phyloP scores from a whole-genome alignment of 1,140 invertebrate genomes.

The Leptinotarsa texana region DNA sequence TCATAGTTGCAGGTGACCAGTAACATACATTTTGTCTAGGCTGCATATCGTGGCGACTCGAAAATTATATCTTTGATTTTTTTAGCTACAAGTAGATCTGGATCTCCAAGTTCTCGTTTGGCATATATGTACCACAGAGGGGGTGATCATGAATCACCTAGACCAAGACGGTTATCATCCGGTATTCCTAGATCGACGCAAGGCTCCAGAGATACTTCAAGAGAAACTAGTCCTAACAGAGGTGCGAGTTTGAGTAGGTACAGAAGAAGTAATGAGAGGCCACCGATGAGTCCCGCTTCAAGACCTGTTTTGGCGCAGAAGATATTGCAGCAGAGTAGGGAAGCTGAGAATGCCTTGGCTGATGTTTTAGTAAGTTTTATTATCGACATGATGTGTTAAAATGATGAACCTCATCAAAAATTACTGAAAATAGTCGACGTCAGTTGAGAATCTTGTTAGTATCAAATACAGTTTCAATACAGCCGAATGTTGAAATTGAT shows the following conservation, averaged over 20 bases:
- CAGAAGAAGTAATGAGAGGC: constrained; percentile 59
- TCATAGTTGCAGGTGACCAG: too few species aligned
- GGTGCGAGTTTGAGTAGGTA: constrained; percentile 44
- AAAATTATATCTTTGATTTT: constrained; percentile 24
- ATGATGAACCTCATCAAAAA: too few species aligned
- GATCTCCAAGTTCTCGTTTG: constrained; percentile 75
- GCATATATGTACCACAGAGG: constrained; percentile 70
- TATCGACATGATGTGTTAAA: too few species aligned
- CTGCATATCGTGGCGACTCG: too few species aligned
- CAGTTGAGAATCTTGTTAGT: too few species aligned
- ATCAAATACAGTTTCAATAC: too few species aligned
- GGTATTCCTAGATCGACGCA: constrained; percentile 75
- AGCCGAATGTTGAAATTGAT: too few species aligned
- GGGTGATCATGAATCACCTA: constrained; percentile 50
- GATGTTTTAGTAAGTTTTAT: constrained; percentile 68
- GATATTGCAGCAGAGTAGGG: constrained; percentile 84
- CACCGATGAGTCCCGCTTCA: constrained; percentile 58
- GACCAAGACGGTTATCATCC: constrained; percentile 58
- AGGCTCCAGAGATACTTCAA: constrained; percentile 67
- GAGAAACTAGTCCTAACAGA: constrained; percentile 68
- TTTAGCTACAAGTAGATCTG: constrained; percentile 76
- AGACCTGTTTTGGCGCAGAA: constrained; percentile 76
- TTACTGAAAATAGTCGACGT: too few species aligned
- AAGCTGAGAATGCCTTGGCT: constrained; percentile 82
- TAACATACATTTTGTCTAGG: too few species aligned